phyloP scores from a whole-genome alignment of 2,888 invertebrate species.

The Coleophora deauratella region DNA sequence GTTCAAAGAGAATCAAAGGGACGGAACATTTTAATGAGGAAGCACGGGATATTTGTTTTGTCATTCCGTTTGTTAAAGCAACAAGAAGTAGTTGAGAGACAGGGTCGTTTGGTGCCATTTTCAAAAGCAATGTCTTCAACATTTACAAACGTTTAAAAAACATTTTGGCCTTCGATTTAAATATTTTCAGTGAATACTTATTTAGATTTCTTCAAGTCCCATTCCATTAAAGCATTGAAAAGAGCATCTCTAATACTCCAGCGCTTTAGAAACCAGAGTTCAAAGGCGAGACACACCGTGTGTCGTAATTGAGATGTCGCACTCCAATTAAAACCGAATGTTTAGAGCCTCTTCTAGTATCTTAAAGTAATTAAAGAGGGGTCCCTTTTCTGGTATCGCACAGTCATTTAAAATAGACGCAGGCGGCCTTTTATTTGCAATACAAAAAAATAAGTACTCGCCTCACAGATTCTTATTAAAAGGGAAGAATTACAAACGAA shows the following conservation, averaged over 20 bases:
- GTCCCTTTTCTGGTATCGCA: conserved; percentile 29
- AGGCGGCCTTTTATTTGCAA: conserved; percentile 17
- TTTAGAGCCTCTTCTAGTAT: conserved; percentile 38
- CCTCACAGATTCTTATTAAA: too few relatives aligned
- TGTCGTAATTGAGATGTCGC: conserved; percentile 53
- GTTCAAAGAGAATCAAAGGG: conserved; percentile 64
- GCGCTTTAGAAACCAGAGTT: conserved; percentile 44
- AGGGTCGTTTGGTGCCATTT: too few relatives aligned
- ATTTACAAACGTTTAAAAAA: conserved; percentile 9
- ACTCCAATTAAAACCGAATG: conserved; percentile 66
- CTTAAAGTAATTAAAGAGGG: conserved; percentile 49
- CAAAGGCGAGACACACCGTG: conserved; percentile 50
- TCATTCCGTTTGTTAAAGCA: conserved; percentile 28
- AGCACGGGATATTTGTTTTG: conserved; percentile 65
- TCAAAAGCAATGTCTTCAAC: conserved; percentile 10
- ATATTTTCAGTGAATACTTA: too few relatives aligned
- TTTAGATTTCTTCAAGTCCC: background rate
- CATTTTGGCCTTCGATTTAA: background rate
- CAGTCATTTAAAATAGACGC: conserved; percentile 31
- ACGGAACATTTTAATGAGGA: conserved; percentile 72
- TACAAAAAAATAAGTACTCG: conserved; percentile 14
- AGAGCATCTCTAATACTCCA: conserved; percentile 31
- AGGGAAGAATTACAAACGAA: too few relatives aligned
- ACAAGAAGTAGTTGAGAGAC: background rate
- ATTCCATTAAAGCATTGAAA: conserved; percentile 7